A percentile compares a stretch with the other conserved stretches of the same genome.
phyloP scores from a whole-genome alignment of 2,797 vertebrate species.

The Tauraco hartlaubi region DNA sequence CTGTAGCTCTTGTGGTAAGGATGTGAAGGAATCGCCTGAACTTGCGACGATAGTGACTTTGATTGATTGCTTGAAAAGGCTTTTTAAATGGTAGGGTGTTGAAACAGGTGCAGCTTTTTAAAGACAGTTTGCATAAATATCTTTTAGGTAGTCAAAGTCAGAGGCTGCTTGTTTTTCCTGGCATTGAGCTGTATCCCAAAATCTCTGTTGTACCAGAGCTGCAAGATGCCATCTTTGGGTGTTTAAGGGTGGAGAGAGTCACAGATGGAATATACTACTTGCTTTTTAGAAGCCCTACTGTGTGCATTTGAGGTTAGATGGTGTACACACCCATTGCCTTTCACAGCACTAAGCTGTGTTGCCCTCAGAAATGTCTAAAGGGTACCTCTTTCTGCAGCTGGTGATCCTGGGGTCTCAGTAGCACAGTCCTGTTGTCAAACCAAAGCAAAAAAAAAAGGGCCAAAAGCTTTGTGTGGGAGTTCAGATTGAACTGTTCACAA shows the following conservation, averaged over 20 bases:
- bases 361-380: fast-evolving
- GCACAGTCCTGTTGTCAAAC: background rate
- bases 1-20: background rate
- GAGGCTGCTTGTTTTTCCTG: background rate
- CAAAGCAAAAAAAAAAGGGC: background rate
- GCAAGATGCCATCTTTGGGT: background rate
- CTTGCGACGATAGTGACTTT: background rate
- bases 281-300: background rate
- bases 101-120: background rate
- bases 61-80: background rate
- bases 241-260: background rate
- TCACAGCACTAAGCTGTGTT: background rate
- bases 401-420: too few species aligned
- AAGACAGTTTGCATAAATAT: fast-evolving
- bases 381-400: background rate
- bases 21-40: fast-evolving
- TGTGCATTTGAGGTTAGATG: background rate
- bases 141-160: background rate
- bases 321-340: fast-evolving
- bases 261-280: background rate
- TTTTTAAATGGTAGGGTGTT: background rate
- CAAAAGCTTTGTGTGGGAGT: background rate
- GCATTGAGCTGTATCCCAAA: background rate
- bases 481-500: background rate
- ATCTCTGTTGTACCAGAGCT: background rate